Conservation (phyloP, 2,113 vertebrate genomes). For the Pedionomus torquatus region DNA sequence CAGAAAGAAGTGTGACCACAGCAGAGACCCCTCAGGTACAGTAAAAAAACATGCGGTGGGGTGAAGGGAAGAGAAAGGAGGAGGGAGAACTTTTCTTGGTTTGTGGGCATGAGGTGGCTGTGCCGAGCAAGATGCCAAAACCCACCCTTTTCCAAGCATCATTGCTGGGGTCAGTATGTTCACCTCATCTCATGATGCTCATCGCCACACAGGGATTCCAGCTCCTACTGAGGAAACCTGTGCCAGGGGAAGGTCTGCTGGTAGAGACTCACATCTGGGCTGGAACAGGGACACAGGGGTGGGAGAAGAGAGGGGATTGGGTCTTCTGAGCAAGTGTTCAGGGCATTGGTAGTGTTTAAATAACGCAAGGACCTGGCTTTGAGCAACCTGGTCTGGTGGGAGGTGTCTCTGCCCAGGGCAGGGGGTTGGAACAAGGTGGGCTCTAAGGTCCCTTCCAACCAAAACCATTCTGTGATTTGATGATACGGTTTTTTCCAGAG, state of each 20-base stretch:
- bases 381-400: not conserved
- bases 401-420: not conserved
- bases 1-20: not conserved
- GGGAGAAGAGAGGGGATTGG: too few relatives aligned
- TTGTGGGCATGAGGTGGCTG: not conserved
- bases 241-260: not conserved
- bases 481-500: not conserved
- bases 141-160: fast-evolving
- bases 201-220: too few relatives aligned
- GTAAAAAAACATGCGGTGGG: too few relatives aligned
- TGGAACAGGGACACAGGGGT: fast-evolving
- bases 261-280: not conserved
- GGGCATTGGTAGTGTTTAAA: not conserved
- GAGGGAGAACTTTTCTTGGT: not conserved
- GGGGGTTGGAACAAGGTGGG: not conserved
- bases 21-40: not conserved
- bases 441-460: not conserved
- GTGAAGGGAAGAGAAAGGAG: not conserved
- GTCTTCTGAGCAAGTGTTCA: not conserved
- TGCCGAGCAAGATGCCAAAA: not conserved
- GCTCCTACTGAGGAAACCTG: not conserved
- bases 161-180: not conserved
- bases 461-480: too few relatives aligned
- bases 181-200: not conserved
- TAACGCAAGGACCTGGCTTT: fast-evolving